Conservation (phyloP, 2,113 vertebrate species). For the Origma solitaria region DNA sequence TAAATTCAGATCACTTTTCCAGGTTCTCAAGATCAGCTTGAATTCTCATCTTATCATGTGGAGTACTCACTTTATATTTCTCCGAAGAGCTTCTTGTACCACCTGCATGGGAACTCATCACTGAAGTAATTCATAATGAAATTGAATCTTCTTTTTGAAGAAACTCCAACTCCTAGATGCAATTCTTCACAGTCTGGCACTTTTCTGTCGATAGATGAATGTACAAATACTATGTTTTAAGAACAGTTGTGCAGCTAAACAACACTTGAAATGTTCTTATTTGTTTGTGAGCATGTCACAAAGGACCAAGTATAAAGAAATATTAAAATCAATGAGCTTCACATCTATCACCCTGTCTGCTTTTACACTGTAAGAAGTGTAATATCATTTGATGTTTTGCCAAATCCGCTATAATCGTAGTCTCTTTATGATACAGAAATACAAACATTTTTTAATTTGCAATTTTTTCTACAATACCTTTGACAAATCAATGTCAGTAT, state of each 20-base stretch:
- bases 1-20: background rate
- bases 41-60: background rate
- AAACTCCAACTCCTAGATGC: background rate
- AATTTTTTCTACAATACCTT: background rate
- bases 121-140: background rate
- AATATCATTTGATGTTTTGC: background rate
- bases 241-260: background rate
- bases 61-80: background rate
- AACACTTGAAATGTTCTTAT: background rate
- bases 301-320: background rate
- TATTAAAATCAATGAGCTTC: background rate
- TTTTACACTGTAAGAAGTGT: background rate
- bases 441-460: fast-evolving
- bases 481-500: background rate
- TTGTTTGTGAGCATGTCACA: background rate
- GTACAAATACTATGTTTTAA: background rate
- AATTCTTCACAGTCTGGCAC: background rate
- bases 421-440: background rate
- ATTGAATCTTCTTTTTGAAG: background rate
- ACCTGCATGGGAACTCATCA: too few relatives aligned
- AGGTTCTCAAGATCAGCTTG: background rate
- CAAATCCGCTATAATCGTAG: background rate
- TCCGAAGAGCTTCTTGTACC: background rate
- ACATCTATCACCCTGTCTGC: background rate
- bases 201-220: background rate